A percentile compares a stretch with the other conserved stretches of the same genome.
phyloP scores from a whole-genome alignment of 1,140 invertebrate genomes.

The Heliconius hewitsoni region DNA sequence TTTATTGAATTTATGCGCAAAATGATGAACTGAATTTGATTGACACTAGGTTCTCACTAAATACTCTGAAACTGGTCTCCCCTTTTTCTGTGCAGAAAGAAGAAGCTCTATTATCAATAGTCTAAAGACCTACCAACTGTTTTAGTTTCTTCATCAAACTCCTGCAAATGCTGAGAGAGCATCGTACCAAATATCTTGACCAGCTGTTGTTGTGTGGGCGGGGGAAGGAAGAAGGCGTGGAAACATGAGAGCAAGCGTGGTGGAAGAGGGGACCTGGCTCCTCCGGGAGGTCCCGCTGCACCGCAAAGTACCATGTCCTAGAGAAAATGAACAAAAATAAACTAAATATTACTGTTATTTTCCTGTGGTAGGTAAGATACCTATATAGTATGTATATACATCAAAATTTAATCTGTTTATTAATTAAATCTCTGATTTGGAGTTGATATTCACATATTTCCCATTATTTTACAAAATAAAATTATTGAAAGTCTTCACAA shows the following conservation, averaged over 20 bases:
- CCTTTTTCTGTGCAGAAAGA: no score
- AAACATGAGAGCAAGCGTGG: constrained; percentile 89
- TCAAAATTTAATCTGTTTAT: no score
- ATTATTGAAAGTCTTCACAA: no score
- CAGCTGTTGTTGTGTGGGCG: constrained; percentile 89
- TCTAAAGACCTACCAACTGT: constrained; percentile 79
- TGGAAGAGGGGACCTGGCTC: constrained; percentile 89
- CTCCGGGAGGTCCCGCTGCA: constrained; percentile 91
- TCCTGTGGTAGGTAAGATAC: no score
- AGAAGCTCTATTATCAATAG: neutral
- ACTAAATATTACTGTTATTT: no score
- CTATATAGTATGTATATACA: no score
- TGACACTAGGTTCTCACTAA: neutral
- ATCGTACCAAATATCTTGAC: constrained; percentile 91
- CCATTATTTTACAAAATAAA: no score
- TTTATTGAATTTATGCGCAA: no score
- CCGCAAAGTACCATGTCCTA: constrained; percentile 89
- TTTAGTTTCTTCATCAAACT: constrained; percentile 90
- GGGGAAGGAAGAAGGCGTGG: constrained; percentile 91
- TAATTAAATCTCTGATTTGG: no score
- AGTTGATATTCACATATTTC: no score
- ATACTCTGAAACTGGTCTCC: no score
- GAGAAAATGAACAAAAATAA: neutral
- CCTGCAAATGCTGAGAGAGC: constrained; percentile 88
- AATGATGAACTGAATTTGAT: no score